Evolutionary conservation across 2,888 invertebrate genomes (phyloP).

Genomic region (Melolontha melolontha): DNA sequence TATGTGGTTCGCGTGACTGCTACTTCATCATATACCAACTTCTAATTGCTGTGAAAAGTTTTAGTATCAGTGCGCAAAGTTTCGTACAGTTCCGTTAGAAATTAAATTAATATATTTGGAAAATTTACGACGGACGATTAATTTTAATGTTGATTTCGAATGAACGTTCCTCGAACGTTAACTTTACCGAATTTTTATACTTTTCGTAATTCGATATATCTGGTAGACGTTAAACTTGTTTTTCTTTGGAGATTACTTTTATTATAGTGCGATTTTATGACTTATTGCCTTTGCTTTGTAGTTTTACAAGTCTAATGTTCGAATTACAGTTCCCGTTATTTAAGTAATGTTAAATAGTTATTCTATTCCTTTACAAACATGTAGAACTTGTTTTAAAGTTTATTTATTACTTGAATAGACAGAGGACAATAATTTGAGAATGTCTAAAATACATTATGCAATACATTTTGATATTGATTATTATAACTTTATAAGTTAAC

Average conservation of each 20-base stretch:
- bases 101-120: conserved; percentile 38
- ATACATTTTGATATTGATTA: too few relatives aligned
- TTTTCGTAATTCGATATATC: conserved; percentile 32
- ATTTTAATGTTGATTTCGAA: conserved; percentile 26
- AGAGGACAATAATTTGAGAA: too few relatives aligned
- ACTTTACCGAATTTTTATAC: conserved; percentile 28
- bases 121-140: conserved; percentile 34
- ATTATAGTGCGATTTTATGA: conserved; percentile 28
- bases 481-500: too few relatives aligned
- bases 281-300: conserved; percentile 21
- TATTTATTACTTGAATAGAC: background rate
- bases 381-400: background rate
- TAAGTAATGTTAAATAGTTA: conserved; percentile 15
- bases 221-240: conserved; percentile 34
- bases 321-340: conserved; percentile 10
- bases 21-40: conserved; percentile 37
- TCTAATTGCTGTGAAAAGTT: conserved; percentile 37
- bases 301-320: conserved; percentile 21
- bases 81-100: conserved; percentile 29
- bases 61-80: conserved; percentile 27
- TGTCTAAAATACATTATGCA: too few relatives aligned
- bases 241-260: conserved; percentile 28
- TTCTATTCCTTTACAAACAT: background rate
- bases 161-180: conserved; percentile 9
- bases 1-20: conserved; percentile 42